These are phyloP conservation scores for Epinephelus moara DNA, from an alignment of 2,113 vertebrate species.

Conservation along the genomic window DNA sequence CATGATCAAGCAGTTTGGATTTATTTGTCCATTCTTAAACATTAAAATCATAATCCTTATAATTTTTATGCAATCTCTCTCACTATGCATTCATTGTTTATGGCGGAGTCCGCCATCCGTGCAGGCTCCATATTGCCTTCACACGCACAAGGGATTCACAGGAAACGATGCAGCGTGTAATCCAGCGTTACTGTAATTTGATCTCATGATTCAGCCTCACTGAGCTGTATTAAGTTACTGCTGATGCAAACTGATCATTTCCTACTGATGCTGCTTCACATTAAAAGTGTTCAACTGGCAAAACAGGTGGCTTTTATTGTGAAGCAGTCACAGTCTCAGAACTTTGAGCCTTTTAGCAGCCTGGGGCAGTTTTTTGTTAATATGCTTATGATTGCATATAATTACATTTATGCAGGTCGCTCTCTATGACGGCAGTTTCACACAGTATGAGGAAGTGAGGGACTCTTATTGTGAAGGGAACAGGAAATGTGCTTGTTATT, in stretches of 20 bases:
- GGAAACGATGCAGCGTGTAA: neutral
- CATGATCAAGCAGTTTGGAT: no score
- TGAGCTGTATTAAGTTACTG: neutral
- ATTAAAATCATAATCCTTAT: neutral
- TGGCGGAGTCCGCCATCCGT: no score
- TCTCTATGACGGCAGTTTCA: no score
- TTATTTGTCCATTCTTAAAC: no score
- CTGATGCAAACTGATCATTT: neutral
- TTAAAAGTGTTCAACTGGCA: neutral
- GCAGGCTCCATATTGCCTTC: neutral
- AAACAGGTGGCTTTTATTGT: constrained; percentile 6
- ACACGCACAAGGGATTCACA: neutral
- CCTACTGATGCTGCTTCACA: neutral
- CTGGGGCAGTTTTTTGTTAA: no score
- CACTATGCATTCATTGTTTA: no score
- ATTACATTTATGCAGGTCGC: no score
- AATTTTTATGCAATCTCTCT: neutral
- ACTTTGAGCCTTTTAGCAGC: no score
- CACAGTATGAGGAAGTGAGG: no score
- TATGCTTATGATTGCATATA: no score
- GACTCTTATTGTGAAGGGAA: no score
- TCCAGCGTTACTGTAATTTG: neutral
- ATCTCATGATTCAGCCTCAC: constrained; percentile 8
- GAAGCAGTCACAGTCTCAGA: neutral
- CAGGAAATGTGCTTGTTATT: no score